Base-by-base conservation (phyloP, 2,888 invertebrate genomes). In the Galerucella pusilla region DNA sequence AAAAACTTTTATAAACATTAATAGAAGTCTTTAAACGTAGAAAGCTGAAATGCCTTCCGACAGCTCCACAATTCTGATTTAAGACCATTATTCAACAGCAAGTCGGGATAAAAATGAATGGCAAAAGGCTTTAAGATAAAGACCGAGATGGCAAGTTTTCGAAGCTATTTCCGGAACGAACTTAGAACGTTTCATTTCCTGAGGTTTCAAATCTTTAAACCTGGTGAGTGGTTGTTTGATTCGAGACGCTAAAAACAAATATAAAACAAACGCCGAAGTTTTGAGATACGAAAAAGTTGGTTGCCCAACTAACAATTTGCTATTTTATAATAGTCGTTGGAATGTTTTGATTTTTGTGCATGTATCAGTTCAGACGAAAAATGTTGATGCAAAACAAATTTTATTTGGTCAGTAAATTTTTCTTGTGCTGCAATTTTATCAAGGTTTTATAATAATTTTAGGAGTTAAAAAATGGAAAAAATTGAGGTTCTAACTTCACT, bases 161-260 rank as follows among this genome's bases (percentile, higher is more conserved):
- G 81, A 70, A 83, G 82, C 84, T 83, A 84, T 84, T 85, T 85
- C 85, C 85, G 83, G 84, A 80, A 80, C 80, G 79, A 80, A 75
- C 75, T 82, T 81, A 81, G 79, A 84, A 81, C 82, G 81, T 85
- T 85, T 85, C 85, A 85, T 85, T 85, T 85, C 85, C 85, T 83
- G 83, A 79, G 79, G 83, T 83, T 83, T 82, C 83, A 81, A 83
- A 83, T 82, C 78, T 80, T 72, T 60, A 72, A 66, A 72, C 72
- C 65, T 71, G 59, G 64, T 65, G 64, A 65, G 64, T 65, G 64
- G 64, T 46, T 65, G 64, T 65, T 65, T 49, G 64, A 72, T 66
- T 66, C 67, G 60, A 20, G 20, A 65, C 28, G 25, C 16, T 45
- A 67, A 72, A 66, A 72, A 72, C 63, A 72, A 72, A 72, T 66